Conservation (phyloP, 1,140 invertebrate species). For the Pogonomyrmex barbatus region DNA sequence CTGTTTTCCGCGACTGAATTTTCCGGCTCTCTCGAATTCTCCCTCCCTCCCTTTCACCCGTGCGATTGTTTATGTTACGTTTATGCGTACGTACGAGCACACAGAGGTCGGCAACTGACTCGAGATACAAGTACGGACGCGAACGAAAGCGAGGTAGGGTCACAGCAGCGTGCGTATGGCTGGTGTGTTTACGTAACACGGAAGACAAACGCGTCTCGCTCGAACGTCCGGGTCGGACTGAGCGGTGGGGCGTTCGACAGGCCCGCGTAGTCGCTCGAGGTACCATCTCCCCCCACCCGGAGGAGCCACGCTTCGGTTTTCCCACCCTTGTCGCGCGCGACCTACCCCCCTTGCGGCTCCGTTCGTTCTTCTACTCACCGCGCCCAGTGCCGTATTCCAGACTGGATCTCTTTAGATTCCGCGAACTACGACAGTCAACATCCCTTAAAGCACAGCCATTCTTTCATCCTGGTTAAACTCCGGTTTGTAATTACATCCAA, state of each 20-base stretch:
- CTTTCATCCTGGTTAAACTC: neutral
- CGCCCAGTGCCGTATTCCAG: conserved; percentile 47
- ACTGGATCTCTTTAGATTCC: conserved; percentile 12
- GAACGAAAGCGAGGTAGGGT: conserved; percentile 28
- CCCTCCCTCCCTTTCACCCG: neutral
- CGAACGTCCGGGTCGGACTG: conserved; percentile 84
- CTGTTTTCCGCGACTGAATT: neutral
- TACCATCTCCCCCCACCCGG: conserved; percentile 80
- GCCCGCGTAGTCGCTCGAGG: conserved; percentile 74
- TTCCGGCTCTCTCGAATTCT: neutral
- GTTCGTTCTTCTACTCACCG: conserved; percentile 59
- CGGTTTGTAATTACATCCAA: neutral
- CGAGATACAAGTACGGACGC: conserved; percentile 11
- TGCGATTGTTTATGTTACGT: neutral
- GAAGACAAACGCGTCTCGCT: conserved; percentile 80
- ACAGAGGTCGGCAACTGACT: conserved; percentile 4
- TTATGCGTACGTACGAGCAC: conserved; percentile 1
- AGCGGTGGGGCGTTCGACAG: conserved; percentile 72
- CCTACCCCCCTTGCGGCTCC: conserved; percentile 35
- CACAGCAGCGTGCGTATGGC: conserved; percentile 68
- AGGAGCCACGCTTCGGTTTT: conserved; percentile 80
- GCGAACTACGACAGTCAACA: neutral
- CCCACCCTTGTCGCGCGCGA: conserved; percentile 68
- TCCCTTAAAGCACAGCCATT: neutral
- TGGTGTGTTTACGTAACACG: conserved; percentile 54